A percentile compares a stretch with the other conserved stretches of the same genome.
Evolutionary conservation across 1,140 invertebrate genomes (phyloP).

Genomic region (Anoplophora glabripennis): DNA sequence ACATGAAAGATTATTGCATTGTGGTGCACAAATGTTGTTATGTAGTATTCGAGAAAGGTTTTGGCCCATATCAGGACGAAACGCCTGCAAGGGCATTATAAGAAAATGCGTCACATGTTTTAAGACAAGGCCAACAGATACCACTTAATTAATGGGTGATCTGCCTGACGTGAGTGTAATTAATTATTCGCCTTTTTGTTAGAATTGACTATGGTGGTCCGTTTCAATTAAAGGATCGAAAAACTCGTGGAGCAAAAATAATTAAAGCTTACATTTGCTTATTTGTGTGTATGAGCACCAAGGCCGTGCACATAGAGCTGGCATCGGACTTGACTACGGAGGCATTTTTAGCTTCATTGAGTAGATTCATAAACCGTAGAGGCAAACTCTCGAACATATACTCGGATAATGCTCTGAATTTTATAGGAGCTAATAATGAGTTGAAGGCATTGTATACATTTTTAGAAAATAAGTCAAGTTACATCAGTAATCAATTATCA

Average conservation of each 20-base stretch:
- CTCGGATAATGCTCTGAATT: constrained; percentile 34
- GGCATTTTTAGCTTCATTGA: constrained; percentile 35
- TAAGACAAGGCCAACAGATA: constrained; percentile 21
- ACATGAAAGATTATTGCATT: constrained; percentile 20
- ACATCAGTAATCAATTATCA: background rate
- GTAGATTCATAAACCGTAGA: constrained; percentile 31
- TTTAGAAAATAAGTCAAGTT: background rate
- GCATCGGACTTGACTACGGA: constrained; percentile 33
- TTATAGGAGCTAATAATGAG: constrained; percentile 26
- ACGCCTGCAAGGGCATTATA: constrained; percentile 7
- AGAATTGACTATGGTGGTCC: constrained; percentile 9
- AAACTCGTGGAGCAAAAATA: constrained; percentile 15
- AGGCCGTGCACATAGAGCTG: constrained; percentile 46
- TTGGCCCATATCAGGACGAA: constrained; percentile 28
- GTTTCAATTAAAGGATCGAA: constrained; percentile 14
- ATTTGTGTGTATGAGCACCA: constrained; percentile 24
- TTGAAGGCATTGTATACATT: constrained; percentile 9
- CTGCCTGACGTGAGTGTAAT: constrained; percentile 5
- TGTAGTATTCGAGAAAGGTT: constrained; percentile 19
- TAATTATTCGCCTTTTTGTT: constrained; percentile 32
- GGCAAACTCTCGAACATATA: constrained; percentile 20
- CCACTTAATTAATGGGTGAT: constrained; percentile 17
- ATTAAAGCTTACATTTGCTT: constrained; percentile 16
- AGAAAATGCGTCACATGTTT: constrained; percentile 15
- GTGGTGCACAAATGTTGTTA: constrained; percentile 32